Conservation (phyloP, 2,888 invertebrate genomes). For the Ecliptopera silaceata region DNA sequence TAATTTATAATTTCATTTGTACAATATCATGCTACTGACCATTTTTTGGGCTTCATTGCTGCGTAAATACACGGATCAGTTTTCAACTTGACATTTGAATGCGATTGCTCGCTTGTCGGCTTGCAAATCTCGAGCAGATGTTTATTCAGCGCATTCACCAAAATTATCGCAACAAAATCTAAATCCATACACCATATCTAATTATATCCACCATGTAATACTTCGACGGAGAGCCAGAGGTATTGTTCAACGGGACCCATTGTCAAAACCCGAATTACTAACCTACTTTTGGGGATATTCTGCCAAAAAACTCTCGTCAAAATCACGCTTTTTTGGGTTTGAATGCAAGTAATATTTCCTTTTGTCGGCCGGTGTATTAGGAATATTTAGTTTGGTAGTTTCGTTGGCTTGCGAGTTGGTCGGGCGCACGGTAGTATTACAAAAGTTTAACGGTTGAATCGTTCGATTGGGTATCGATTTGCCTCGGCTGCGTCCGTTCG, state of each 20-base stretch:
- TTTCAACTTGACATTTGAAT: slow-evolving; percentile 79
- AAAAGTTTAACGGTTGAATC: slow-evolving; percentile 73
- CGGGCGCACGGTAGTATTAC: slow-evolving; percentile 56
- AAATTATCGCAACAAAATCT: slow-evolving; percentile 81
- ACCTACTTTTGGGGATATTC: slow-evolving; percentile 80
- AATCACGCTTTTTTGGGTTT: slow-evolving; percentile 77
- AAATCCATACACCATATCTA: slow-evolving; percentile 82
- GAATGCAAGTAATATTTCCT: slow-evolving; percentile 74
- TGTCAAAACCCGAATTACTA: slow-evolving; percentile 77
- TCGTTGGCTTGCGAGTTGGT: slow-evolving; percentile 39
- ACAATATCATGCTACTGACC: slow-evolving; percentile 54
- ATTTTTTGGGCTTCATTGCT: slow-evolving; percentile 72
- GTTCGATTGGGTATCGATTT: slow-evolving; percentile 72
- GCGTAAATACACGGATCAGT: slow-evolving; percentile 64
- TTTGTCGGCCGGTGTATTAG: slow-evolving; percentile 70
- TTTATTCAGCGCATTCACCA: slow-evolving; percentile 74
- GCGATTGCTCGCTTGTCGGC: slow-evolving; percentile 67
- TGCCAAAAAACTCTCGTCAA: slow-evolving; percentile 63
- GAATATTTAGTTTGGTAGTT: slow-evolving; percentile 62
- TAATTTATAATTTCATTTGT: slow-evolving; percentile 13
- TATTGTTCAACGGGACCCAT: slow-evolving; percentile 66
- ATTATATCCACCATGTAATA: slow-evolving; percentile 82
- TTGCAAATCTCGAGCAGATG: slow-evolving; percentile 76
- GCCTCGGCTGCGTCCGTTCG: slow-evolving; percentile 61
- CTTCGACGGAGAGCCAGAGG: slow-evolving; percentile 57